Percentiles rank a stretch among this genome's conserved stretches.
phyloP scores from a whole-genome alignment of 1,140 invertebrate genomes.

The Homarus americanus region DNA sequence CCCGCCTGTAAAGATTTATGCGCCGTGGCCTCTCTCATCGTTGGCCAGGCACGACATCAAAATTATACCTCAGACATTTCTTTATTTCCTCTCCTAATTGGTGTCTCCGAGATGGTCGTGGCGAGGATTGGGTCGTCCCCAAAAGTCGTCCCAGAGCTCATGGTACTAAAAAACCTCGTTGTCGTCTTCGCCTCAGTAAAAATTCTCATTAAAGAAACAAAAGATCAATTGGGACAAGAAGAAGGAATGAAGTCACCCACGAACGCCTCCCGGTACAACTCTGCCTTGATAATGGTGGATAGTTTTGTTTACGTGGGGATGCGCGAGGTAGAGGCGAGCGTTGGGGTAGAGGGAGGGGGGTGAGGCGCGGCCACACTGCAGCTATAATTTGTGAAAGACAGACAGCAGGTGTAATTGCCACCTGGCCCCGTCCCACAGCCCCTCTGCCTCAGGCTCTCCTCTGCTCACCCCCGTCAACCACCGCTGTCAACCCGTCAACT shows the following conservation, averaged over 20 bases:
- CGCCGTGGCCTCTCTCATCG: slow-evolving; percentile 39
- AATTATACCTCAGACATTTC: slow-evolving; percentile 54
- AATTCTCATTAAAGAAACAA: neutral
- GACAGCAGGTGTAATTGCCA: slow-evolving; percentile 57
- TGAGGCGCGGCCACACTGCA: neutral
- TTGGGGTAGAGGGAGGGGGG: neutral
- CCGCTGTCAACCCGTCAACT: slow-evolving; percentile 22
- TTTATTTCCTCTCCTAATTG: slow-evolving; percentile 59
- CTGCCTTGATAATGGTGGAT: slow-evolving; percentile 8
- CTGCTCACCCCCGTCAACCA: slow-evolving; percentile 29
- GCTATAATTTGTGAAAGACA: slow-evolving; percentile 61
- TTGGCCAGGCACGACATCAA: slow-evolving; percentile 45
- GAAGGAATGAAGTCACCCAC: no score
- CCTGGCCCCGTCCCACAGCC: neutral
- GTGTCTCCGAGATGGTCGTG: slow-evolving; percentile 43
- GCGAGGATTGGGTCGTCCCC: slow-evolving; percentile 31
- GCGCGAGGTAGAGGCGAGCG: neutral
- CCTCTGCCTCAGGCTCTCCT: neutral
- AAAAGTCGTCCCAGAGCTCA: slow-evolving; percentile 1
- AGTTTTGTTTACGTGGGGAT: slow-evolving; percentile 31
- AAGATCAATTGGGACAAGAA: no score
- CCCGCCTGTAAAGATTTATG: slow-evolving; percentile 28
- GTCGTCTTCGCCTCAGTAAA: no score
- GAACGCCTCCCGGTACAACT: neutral
- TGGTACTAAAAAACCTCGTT: neutral